phyloP scores from a whole-genome alignment of 2,797 vertebrate species.

The Clarias fuscus region DNA sequence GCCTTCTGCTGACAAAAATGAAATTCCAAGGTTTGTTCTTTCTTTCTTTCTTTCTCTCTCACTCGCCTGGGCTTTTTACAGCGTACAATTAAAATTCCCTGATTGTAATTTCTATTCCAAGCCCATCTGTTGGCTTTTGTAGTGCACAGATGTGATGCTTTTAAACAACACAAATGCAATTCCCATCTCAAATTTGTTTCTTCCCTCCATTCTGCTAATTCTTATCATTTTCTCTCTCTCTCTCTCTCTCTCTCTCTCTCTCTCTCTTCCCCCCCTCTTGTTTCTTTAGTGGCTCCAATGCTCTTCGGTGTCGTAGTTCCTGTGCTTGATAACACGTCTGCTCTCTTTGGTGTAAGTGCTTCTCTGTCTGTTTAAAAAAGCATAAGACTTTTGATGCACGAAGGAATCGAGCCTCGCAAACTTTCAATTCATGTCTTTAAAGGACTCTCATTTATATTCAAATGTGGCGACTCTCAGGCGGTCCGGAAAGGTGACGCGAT shows the following conservation, averaged over 20 bases:
- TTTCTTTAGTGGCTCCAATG: conserved; percentile 83
- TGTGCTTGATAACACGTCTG: conserved; percentile 86
- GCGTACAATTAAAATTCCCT: conserved; percentile 33
- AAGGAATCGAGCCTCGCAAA: not conserved
- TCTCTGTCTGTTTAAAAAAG: not conserved
- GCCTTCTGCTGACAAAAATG: not conserved
- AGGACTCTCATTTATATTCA: conserved; percentile 21
- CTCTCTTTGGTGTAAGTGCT: conserved; percentile 86
- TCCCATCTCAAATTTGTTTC: not conserved
- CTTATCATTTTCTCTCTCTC: conserved; percentile 34
- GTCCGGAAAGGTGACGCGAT: not conserved
- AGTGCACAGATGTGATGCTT: conserved; percentile 21
- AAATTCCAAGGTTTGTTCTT: not conserved
- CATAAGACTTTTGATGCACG: conserved; percentile 29
- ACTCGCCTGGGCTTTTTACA: not conserved
- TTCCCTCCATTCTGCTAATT: conserved; percentile 42
- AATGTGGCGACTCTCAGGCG: not conserved
- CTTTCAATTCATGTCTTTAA: not conserved
- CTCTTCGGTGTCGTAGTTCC: conserved; percentile 86
- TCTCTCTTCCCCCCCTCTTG: conserved; percentile 22
- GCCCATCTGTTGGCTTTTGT: conserved; percentile 34
- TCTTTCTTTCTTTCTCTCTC: not conserved
- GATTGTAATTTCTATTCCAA: conserved; percentile 14
- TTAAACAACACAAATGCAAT: not conserved
- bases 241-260: conserved; percentile 8